Percentiles rank a stretch among this genome's conserved stretches.
These are phyloP conservation scores for Enteromius radiatus DNA, from an alignment of 2,797 vertebrate genomes.

Conservation along the genomic window DNA sequence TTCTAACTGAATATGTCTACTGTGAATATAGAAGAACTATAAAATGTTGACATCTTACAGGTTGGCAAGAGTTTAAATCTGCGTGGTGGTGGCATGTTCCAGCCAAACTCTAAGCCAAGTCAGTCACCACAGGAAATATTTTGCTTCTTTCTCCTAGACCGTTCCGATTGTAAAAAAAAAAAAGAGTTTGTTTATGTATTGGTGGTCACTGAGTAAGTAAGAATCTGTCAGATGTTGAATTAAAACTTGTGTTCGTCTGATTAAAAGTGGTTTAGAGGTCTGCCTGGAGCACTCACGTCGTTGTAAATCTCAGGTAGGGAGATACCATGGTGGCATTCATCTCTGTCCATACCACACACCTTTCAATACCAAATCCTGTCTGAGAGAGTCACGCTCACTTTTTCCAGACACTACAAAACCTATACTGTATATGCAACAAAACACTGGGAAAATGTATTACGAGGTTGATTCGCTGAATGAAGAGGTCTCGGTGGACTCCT, in stretches of 20 bases:
- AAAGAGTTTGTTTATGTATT: slow-evolving; percentile 70
- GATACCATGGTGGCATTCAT: slow-evolving; percentile 72
- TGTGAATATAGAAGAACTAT: slow-evolving; percentile 63
- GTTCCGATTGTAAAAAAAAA: slow-evolving; percentile 68
- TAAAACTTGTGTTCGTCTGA: slow-evolving; percentile 64
- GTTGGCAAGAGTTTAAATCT: slow-evolving; percentile 60
- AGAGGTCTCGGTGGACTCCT: slow-evolving; percentile 61
- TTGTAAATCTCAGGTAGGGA: slow-evolving; percentile 75
- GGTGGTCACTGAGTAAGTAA: slow-evolving; percentile 69
- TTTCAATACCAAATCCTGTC: slow-evolving; percentile 50
- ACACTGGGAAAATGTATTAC: slow-evolving; percentile 1
- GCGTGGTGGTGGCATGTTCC: slow-evolving; percentile 58
- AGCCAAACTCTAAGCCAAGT: slow-evolving; percentile 63
- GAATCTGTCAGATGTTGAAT: slow-evolving; percentile 68
- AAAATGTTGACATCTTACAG: slow-evolving; percentile 65
- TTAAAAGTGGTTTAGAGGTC: slow-evolving; percentile 65
- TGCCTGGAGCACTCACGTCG: slow-evolving; percentile 65
- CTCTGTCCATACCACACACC: slow-evolving; percentile 68
- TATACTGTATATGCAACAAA: neutral
- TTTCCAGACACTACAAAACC: slow-evolving; percentile 70
- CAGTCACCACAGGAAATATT: slow-evolving; percentile 70
- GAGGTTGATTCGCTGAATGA: slow-evolving; percentile 47
- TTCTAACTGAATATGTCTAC: slow-evolving; percentile 54
- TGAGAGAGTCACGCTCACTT: slow-evolving; percentile 69
- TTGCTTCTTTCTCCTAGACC: slow-evolving; percentile 69